These are phyloP conservation scores for Rhodinocichla rosea DNA, from an alignment of 2,113 vertebrate genomes.

Conservation along the genomic window DNA sequence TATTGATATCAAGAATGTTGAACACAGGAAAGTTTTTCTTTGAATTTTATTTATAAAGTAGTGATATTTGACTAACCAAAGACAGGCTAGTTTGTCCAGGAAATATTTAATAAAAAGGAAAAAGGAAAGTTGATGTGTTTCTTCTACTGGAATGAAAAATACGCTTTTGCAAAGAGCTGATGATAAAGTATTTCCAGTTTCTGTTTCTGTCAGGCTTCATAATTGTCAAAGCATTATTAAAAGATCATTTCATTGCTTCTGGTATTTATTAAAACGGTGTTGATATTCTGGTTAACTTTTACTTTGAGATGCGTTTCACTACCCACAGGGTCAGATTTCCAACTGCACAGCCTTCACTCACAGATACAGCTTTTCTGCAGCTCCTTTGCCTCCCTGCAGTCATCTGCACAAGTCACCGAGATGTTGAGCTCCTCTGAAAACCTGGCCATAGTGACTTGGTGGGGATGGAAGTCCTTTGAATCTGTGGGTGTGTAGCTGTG, in stretches of 20 bases:
- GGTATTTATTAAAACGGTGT: neutral
- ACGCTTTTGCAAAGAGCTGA: neutral
- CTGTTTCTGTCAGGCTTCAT: slow-evolving; percentile 34
- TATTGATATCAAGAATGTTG: neutral
- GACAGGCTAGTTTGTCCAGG: neutral
- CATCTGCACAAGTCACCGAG: neutral
- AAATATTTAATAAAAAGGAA: neutral
- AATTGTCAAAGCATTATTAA: slow-evolving; percentile 42
- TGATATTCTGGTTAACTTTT: neutral
- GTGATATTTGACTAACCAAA: neutral
- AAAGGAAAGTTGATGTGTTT: neutral
- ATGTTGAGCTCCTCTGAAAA: neutral
- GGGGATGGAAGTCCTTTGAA: neutral
- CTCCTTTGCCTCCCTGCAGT: neutral
- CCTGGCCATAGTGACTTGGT: neutral
- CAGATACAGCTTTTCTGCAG: neutral
- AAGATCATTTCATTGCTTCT: neutral
- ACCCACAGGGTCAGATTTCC: neutral
- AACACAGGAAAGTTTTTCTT: neutral
- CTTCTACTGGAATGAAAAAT: slow-evolving; percentile 14
- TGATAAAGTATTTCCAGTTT: neutral
- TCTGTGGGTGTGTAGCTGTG: neutral
- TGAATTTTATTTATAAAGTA: neutral
- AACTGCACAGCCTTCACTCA: no score
- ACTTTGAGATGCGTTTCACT: rapidly evolving